Percentiles rank a stretch among this genome's conserved stretches.
phyloP scores from a whole-genome alignment of 2,797 vertebrate genomes.

The Malacoctenus gilli region DNA sequence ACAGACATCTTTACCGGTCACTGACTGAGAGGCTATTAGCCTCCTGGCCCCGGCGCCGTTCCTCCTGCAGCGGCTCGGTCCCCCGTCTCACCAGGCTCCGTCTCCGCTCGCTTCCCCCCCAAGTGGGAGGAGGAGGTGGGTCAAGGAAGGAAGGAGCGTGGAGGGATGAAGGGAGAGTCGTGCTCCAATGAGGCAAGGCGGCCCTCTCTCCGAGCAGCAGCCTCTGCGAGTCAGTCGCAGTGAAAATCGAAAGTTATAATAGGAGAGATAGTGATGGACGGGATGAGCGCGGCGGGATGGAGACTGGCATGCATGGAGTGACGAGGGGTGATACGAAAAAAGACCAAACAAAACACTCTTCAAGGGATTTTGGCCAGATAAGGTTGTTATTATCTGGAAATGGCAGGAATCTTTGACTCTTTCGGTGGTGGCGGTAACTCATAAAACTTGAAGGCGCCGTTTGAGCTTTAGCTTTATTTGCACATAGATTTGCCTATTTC shows the following conservation, averaged over 20 bases:
- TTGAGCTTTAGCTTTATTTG: too few relatives aligned
- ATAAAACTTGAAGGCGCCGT: too few relatives aligned
- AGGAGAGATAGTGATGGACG: constrained; percentile 21
- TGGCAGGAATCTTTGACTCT: constrained; percentile 29
- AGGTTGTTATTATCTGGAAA: constrained; percentile 32
- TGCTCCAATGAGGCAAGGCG: constrained; percentile 63
- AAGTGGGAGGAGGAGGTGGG: constrained; percentile 60
- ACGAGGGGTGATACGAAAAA: constrained; percentile 43
- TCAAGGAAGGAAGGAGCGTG: constrained; percentile 11
- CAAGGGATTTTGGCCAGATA: constrained; percentile 53
- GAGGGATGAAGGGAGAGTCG: constrained; percentile 41
- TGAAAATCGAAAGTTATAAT: constrained; percentile 45
- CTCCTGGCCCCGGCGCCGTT: constrained; percentile 41
- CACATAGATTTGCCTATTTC: not conserved
- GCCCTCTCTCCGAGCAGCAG: constrained; percentile 51
- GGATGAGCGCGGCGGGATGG: constrained; percentile 11
- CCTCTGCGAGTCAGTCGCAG: constrained; percentile 41
- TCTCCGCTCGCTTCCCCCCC: constrained; percentile 18
- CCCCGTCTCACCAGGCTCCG: constrained; percentile 32
- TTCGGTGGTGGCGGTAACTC: too few relatives aligned
- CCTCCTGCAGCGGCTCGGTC: constrained; percentile 50
- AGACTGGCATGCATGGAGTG: constrained; percentile 26
- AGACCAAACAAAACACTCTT: constrained; percentile 70
- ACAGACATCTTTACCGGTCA: constrained; percentile 51
- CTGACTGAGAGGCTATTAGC: constrained; percentile 71